Conservation (phyloP, 2,797 vertebrate species). For the Spatula versicolor region DNA sequence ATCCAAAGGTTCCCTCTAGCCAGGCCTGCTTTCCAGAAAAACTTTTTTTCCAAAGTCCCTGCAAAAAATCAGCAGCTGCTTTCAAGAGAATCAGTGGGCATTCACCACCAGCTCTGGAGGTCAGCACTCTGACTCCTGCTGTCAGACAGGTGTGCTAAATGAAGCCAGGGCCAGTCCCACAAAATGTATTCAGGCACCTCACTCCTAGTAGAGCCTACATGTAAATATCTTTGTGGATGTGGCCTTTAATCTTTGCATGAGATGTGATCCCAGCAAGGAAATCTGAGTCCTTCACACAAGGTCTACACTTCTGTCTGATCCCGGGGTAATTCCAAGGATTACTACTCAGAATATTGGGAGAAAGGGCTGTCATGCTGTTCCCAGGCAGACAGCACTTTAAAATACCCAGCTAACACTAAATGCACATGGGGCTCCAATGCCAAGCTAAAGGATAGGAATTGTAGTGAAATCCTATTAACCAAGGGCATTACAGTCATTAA, state of each 20-base stretch:
- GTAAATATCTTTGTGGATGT: slow-evolving; percentile 20
- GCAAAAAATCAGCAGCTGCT: not conserved
- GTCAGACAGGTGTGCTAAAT: not conserved
- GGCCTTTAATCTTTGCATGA: slow-evolving; percentile 57
- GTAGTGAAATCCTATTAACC: slow-evolving; percentile 64
- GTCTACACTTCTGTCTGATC: slow-evolving; percentile 69
- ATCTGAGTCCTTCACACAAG: slow-evolving; percentile 52
- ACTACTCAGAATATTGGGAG: slow-evolving; percentile 63
- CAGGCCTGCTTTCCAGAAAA: not conserved
- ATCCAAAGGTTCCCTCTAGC: not conserved
- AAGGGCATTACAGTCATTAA: slow-evolving; percentile 61
- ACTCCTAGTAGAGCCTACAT: not conserved
- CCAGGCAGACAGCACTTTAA: slow-evolving; percentile 37
- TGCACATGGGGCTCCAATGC: not conserved
- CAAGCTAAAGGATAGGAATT: slow-evolving; percentile 52
- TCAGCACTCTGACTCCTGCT: not conserved
- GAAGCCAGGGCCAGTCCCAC: not conserved
- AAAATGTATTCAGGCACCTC: not conserved
- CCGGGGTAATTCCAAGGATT: slow-evolving; percentile 73
- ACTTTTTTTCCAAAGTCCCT: not conserved
- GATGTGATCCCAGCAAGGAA: slow-evolving; percentile 46
- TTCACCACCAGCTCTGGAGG: not conserved
- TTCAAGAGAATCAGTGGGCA: not conserved
- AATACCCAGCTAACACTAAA: slow-evolving; percentile 21
- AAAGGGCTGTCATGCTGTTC: slow-evolving; percentile 27